Evolutionary conservation across 1,140 invertebrate genomes (phyloP), one percentile per base, ranked within the genome.

Genomic region (Carposina sasakii): DNA sequence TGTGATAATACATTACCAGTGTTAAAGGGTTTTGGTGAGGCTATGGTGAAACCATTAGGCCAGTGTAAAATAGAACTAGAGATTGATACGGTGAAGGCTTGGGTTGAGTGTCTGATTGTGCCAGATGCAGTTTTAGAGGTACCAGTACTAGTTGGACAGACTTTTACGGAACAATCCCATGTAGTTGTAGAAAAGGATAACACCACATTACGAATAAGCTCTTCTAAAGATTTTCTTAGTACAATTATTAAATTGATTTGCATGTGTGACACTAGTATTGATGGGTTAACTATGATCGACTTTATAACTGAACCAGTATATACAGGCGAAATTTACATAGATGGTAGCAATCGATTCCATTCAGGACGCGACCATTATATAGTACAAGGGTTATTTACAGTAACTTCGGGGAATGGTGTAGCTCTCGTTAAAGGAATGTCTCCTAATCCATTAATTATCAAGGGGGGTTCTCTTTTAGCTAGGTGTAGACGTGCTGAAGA

Each of bases 141-240:
- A 4, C 21, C 31, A 3, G 10, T 51, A 2, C 17, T 52, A 20
- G 19, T 52, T n/a, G 49, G 48, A 3, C 48, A 50, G 16, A 23
- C 48, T 19, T 50, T 34, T 23, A 50, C 48, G 8, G 48, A 50
- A 51, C 42, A 52, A 28, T 33, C 41, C 3, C 49, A 52, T 28
- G 13, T 52, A 17, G 15, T 43, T 3, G 16, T 37, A 2, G 3
- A 10, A 3, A 52, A 52, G 22, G 37, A 40, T 5, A 45, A 17
- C 13, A 24, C 34, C 0, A 10, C 5, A 1, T 44, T 51, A 26
- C 1, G 24, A 15, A 36, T 51, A 8, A n/a, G n/a, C n/a, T 28
- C 30, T 2, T 5, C 9, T 5, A 9, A n/a, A 21, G 10, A 20
- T 31, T 3, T 12, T 8, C 16, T 24, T 2, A n/a, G n/a, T n/a